Conservation (phyloP, 2,888 invertebrate species). For the Smittia sp. region DNA sequence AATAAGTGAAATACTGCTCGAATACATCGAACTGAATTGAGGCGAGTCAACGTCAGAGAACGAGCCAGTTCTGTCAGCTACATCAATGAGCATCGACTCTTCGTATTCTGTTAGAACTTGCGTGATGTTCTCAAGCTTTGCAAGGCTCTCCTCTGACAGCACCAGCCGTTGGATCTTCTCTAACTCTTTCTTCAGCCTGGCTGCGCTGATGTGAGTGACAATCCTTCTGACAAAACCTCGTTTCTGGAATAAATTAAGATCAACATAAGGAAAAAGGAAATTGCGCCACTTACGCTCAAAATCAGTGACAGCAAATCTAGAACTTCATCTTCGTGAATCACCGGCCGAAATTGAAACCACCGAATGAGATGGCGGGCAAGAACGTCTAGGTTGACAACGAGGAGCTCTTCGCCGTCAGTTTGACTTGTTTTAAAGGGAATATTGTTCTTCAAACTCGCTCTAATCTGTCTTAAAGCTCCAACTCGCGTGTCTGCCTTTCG, state of each 20-base stretch:
- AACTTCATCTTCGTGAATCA: not conserved
- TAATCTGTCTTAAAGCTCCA: too few relatives aligned
- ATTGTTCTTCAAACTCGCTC: not conserved
- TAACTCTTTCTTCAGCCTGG: conserved; percentile 13
- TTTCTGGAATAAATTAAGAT: not conserved
- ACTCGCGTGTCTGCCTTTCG: too few relatives aligned
- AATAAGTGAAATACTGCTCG: too few relatives aligned
- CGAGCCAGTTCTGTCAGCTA: not conserved
- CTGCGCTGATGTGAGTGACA: not conserved
- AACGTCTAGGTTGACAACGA: not conserved
- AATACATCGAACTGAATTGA: not conserved
- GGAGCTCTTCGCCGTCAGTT: not conserved
- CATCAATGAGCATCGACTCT: not conserved
- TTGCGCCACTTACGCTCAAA: conserved; percentile 3
- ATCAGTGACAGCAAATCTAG: conserved; percentile 3
- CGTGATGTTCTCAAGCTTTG: not conserved
- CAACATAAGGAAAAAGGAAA: not conserved
- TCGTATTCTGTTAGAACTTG: not conserved
- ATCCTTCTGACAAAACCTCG: not conserved
- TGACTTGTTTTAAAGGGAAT: not conserved
- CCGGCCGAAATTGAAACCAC: conserved; percentile 13
- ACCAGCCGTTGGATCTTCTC: not conserved
- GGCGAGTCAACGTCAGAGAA: not conserved
- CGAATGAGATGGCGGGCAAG: not conserved
- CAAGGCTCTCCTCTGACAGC: not conserved